These are phyloP conservation scores for Mactra quadrangularis DNA, from an alignment of 1,140 invertebrate genomes.

Conservation along the genomic window DNA sequence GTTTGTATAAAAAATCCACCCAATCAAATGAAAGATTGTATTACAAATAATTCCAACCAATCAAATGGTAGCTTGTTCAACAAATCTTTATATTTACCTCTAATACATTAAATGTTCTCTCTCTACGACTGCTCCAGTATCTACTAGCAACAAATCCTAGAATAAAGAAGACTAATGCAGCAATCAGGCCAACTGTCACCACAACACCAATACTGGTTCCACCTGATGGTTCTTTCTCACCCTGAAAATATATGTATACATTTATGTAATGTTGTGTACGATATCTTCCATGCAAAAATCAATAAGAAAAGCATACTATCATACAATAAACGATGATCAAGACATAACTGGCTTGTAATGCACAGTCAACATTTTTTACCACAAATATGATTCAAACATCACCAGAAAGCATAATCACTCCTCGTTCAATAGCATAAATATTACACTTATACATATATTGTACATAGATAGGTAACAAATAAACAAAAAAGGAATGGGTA, in stretches of 20 bases:
- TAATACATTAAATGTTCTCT: conserved; percentile 54
- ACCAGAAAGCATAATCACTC: too few species aligned
- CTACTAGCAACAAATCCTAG: conserved; percentile 54
- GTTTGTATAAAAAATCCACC: too few species aligned
- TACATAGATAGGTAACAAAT: too few species aligned
- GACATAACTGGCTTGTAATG: not conserved
- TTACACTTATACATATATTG: too few species aligned
- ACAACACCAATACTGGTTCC: conserved; percentile 53
- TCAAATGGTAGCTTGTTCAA: too few species aligned
- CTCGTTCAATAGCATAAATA: too few species aligned
- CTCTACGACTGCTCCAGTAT: conserved; percentile 44
- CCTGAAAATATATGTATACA: not conserved
- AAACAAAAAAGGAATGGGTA: too few species aligned
- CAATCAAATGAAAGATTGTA: too few species aligned
- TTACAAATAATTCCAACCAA: too few species aligned
- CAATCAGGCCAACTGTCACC: conserved; percentile 35
- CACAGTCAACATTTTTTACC: not conserved
- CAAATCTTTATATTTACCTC: too few species aligned
- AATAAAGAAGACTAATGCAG: conserved; percentile 60
- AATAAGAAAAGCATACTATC: too few species aligned
- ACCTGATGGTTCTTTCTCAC: not conserved
- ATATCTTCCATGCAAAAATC: not conserved
- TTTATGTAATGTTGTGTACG: not conserved
- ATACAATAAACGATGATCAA: not conserved
- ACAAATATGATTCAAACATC: too few species aligned